Base-by-base conservation (phyloP, 2,113 vertebrate species). In the Xiphorhynchus elegans region DNA sequence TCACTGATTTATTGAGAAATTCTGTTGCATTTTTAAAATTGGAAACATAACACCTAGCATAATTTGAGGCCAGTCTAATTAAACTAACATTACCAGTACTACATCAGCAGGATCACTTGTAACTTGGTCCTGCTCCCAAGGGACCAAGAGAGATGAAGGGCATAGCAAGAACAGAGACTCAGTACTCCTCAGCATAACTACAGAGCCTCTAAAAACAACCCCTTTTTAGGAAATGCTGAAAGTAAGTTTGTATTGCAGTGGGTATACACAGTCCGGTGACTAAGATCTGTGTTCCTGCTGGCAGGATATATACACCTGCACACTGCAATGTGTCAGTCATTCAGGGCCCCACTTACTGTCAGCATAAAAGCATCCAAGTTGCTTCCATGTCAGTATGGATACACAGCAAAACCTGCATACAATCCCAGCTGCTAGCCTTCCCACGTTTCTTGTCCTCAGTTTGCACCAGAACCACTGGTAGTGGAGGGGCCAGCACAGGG, bases 121-220 rank as follows among this genome's bases (percentile, higher is more conserved):
- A 74, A 39, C 17, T 7, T 73, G 29, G 15, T 46, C 15, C 17
- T 44, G 5, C n/a, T 84, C 42, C 66, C 60, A 79, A 67, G 33
- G 15, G 19, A 10, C 10, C 40, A 52, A 15, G 10, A 60, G 18
- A 31, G 14, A 33, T 29, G 4, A 67, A 42, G 26, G 37, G 42
- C 13, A 55, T 7, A 44, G 33, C 10, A 56, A 37, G 21, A 80
- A 15, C n/a, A 56, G 21, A 19, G 26, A 35, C 29, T 28, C 3
- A 2, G n/a, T 42, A 42, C 10, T 39, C 6, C 8, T 21, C 39
- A 23, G 31, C 0, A 0, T 47, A 85, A 56, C 7, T 13, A 33
- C 26, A 64, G 17, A 25, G 8, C 16, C 33, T 72, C 62, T 79
- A 52, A 79, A 69, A 66, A 3, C 13, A 10, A 49, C 3, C 19